Evolutionary conservation across 2,113 vertebrate genomes (phyloP).

Genomic region (Uria aalge): DNA sequence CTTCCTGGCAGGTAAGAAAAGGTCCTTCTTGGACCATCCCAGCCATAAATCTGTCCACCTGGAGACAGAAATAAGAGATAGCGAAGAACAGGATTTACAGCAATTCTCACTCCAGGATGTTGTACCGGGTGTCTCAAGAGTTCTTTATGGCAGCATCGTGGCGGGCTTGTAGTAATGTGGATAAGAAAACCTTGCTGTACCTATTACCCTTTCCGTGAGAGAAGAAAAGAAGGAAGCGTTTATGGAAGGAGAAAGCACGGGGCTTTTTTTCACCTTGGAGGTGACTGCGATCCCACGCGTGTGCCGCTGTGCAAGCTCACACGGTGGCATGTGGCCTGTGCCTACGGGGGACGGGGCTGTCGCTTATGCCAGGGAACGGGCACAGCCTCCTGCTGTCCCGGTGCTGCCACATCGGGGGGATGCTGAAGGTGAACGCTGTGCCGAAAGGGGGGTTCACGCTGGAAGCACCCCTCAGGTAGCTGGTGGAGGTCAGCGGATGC

Average conservation of each 20-base stretch:
- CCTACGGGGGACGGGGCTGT: not conserved
- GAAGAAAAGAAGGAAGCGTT: not conserved
- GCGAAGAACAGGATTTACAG: not conserved
- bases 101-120: not conserved
- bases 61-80: not conserved
- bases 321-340: not conserved
- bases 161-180: not conserved
- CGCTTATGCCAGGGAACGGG: not conserved
- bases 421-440: not conserved
- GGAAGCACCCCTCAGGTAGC: not conserved
- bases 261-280: not conserved
- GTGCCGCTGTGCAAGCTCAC: not conserved
- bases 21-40: not conserved
- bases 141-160: not conserved
- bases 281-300: accelerated
- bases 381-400: not conserved
- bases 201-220: not conserved
- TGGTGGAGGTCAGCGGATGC: not conserved
- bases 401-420: not conserved
- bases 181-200: not conserved
- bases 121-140: not conserved
- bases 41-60: not conserved
- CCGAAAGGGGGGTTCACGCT: not conserved
- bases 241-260: not conserved
- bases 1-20: not conserved